Conservation (phyloP, 2,888 invertebrate genomes). For the Eubasilissa splendida region DNA sequence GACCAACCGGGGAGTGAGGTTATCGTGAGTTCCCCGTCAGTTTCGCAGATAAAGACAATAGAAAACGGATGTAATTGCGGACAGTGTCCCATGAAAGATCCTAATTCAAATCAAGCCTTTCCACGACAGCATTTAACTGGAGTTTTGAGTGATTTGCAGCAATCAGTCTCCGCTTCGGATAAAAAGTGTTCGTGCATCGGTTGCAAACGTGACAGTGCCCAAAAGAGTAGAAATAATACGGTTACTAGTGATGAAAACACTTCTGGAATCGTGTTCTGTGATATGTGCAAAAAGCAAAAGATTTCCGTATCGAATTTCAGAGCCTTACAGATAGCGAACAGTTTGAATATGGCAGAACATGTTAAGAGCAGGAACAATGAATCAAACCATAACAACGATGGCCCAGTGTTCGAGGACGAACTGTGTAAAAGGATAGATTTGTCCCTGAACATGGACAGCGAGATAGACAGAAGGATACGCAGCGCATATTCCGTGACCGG, state of each 20-base stretch:
- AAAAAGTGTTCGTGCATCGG: constrained; percentile 51
- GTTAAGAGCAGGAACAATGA: constrained; percentile 18
- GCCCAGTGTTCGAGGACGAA: constrained; percentile 66
- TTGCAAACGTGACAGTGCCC: constrained; percentile 35
- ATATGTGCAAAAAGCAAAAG: constrained; percentile 70
- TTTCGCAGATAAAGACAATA: constrained; percentile 48
- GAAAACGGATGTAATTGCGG: constrained; percentile 66
- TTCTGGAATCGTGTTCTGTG: constrained; percentile 70
- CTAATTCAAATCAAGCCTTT: constrained; percentile 64
- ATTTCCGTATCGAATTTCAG: constrained; percentile 70
- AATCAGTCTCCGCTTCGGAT: constrained; percentile 65
- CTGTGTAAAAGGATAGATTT: constrained; percentile 69
- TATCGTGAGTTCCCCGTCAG: constrained; percentile 63
- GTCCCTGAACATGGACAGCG: constrained; percentile 66
- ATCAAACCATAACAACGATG: constrained; percentile 44
- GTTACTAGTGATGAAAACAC: constrained; percentile 61
- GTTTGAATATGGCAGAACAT: constrained; percentile 65
- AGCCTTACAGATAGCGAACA: constrained; percentile 70
- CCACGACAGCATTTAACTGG: constrained; percentile 32
- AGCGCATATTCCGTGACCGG: constrained; percentile 53
- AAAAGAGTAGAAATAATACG: constrained; percentile 19
- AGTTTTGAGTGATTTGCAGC: constrained; percentile 67
- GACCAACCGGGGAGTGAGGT: constrained; percentile 67
- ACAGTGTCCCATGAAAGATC: constrained; percentile 63
- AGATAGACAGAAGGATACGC: constrained; percentile 61